phyloP scores from a whole-genome alignment of 2,113 vertebrate species.

The Oryzias curvinotus region DNA sequence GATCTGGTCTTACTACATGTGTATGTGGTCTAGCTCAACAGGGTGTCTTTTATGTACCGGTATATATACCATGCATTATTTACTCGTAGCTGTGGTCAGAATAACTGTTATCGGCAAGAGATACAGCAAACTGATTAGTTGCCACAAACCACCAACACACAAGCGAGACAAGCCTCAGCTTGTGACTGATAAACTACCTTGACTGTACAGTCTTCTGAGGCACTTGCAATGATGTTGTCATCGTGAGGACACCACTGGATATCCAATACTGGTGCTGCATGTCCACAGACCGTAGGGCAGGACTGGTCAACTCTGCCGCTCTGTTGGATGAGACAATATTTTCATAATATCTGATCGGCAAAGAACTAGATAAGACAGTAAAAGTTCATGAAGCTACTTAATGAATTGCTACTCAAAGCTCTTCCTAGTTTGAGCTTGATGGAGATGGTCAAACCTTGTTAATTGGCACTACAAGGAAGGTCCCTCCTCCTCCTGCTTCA shows the following conservation, averaged over 20 bases:
- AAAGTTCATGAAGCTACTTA: too few species aligned
- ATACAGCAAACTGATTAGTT: neutral
- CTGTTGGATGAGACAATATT: constrained; percentile 59
- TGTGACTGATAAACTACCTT: constrained; percentile 76
- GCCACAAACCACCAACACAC: neutral
- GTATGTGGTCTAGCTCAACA: too few species aligned
- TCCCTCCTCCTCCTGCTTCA: constrained; percentile 89
- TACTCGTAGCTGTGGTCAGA: too few species aligned
- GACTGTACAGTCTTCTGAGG: constrained; percentile 91
- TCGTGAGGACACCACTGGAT: constrained; percentile 95
- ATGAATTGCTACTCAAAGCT: constrained; percentile 13
- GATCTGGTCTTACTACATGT: too few species aligned
- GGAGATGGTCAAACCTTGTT: constrained; percentile 79
- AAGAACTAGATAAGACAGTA: too few species aligned
- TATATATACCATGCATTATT: too few species aligned
- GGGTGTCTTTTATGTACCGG: too few species aligned
- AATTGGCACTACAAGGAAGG: constrained; percentile 89
- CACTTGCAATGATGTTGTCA: constrained; percentile 89
- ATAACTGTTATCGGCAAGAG: too few species aligned
- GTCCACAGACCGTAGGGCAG: constrained; percentile 88
- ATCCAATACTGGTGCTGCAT: constrained; percentile 89
- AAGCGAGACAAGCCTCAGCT: neutral
- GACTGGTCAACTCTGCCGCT: constrained; percentile 90
- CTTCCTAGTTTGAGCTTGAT: neutral
- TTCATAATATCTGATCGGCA: neutral